phyloP scores from a whole-genome alignment of 2,888 invertebrate species.

The Coremacera marginata region DNA sequence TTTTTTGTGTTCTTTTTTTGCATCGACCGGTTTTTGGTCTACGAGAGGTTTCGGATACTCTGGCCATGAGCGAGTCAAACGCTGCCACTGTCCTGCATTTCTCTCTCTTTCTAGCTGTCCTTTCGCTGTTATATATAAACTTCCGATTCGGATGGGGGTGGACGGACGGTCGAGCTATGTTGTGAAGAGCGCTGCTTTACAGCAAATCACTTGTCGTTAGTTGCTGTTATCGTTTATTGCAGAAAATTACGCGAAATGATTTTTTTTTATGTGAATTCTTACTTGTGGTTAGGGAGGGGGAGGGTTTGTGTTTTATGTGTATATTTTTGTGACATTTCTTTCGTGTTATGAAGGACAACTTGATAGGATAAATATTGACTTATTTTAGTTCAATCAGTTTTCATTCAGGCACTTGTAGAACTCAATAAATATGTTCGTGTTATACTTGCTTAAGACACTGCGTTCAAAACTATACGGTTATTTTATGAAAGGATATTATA shows the following conservation, averaged over 20 bases:
- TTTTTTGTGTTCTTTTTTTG: conserved; percentile 9
- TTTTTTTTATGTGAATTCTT: conserved; percentile 18
- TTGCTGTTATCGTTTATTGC: conserved; percentile 15
- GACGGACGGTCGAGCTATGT: not conserved
- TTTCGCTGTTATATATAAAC: not conserved
- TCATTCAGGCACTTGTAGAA: conserved; percentile 10
- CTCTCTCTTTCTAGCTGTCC: not conserved
- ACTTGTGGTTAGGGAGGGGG: not conserved
- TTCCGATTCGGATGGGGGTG: not conserved
- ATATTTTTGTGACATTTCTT: not conserved
- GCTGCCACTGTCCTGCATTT: not conserved
- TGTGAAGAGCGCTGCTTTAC: not conserved
- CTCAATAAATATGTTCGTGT: not conserved
- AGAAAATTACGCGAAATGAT: conserved; percentile 13
- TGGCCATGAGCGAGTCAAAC: not conserved
- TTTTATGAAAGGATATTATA: too few relatives aligned
- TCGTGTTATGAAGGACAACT: not conserved
- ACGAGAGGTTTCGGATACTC: not conserved
- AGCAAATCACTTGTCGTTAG: not conserved
- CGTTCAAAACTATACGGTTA: too few relatives aligned
- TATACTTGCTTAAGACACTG: too few relatives aligned
- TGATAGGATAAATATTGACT: not conserved
- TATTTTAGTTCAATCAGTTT: not conserved
- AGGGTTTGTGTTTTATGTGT: not conserved
- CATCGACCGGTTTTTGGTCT: conserved; percentile 13